Evolutionary conservation across 2,113 vertebrate genomes (phyloP), one percentile per base, ranked within the genome.

Genomic region (Podilymbus podiceps): DNA sequence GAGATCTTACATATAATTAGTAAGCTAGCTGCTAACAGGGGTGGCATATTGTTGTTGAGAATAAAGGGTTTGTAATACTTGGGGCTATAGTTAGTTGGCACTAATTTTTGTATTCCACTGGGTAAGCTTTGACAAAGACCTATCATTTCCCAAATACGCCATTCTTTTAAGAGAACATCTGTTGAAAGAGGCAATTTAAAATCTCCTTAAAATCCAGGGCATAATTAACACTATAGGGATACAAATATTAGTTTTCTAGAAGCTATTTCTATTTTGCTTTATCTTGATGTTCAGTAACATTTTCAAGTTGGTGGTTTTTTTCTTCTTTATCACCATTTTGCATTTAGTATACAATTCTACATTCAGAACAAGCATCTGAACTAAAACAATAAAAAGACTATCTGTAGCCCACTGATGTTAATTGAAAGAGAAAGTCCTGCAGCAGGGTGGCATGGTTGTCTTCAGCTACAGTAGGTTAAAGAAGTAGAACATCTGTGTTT

Each of bases 211-310:
- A 98, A 98, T 97, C 95, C 40, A 77, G 82, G 96, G 96, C 96
- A 96, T 98, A 97, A 98, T 98, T 98, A 98, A 98, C 95, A 92
- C 97, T 98, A 90, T 88, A 92, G 95, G 94, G 97, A 97, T 97
- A 96, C 96, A 97, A 97, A 97, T 98, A 98, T 97, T 98, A 95
- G 97, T 98, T 98, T 98, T 98, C 97, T 96, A 93, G 91, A 96
- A 97, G 95, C 93, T 85, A 80, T 97, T 98, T 97, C 94, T 96
- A 59, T 91, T 97, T 97, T 9, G 30, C 87, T 97, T 97, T 90
- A 87, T 97, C 96, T 95, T 96, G 87, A 88, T 67, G 85, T 93
- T 97, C 92, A 94, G 73, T 30, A 97, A 94, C 89, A 94, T 93
- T 93, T 97, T 95, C 74, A 93, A 76, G 92, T 38, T 46, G 38